Base-by-base conservation (phyloP, 2,888 invertebrate species). In the Lysandra coridon region DNA sequence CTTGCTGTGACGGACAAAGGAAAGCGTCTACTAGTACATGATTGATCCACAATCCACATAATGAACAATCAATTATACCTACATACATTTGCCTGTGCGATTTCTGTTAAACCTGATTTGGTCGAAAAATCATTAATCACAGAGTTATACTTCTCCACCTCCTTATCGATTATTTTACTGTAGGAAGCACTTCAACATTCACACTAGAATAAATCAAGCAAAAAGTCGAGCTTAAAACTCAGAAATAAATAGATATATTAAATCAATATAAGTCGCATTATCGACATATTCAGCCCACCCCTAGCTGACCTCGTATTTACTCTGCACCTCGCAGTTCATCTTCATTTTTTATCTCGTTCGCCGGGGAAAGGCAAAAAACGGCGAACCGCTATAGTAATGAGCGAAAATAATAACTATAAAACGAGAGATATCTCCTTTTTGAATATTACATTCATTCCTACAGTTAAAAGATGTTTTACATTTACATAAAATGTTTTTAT, bases 301-400 rank as follows among this genome's bases (percentile, higher is more conserved):
- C 90, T 93, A 89, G 60, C 81, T 86, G 87, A 88, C 88, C 90
- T 87, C 91, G 91, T 93, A 94, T 94, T 94, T 94, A 92, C 94
- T 90, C 93, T 91, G 94, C 91, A 92, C 92, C 94, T 92, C 92
- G 91, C 90, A 91, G 93, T 94, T 93, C 92, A 93, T 94, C 94
- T 94, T 92, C 92, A 92, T 93, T 93, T 94, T 94, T 93, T 93
- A 91, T 91, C 90, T 92, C 90, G 92, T 93, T 92, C 90, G 90
- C 89, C 90, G 91, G 90, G 91, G 92, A 92, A 93, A 88, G 90
- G 90, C 89, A 90, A 91, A 93, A 91, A 94, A 91, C 87, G 87
- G 88, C 87, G 91, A 90, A 91, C 90, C 91, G 90, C 89, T 91
- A 90, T 89, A 91, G 93, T 94, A 94, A 94, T 94, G 92, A 94